Evolutionary conservation across 2,797 vertebrate genomes (phyloP).

Genomic region (Atherinosoma microstoma): DNA sequence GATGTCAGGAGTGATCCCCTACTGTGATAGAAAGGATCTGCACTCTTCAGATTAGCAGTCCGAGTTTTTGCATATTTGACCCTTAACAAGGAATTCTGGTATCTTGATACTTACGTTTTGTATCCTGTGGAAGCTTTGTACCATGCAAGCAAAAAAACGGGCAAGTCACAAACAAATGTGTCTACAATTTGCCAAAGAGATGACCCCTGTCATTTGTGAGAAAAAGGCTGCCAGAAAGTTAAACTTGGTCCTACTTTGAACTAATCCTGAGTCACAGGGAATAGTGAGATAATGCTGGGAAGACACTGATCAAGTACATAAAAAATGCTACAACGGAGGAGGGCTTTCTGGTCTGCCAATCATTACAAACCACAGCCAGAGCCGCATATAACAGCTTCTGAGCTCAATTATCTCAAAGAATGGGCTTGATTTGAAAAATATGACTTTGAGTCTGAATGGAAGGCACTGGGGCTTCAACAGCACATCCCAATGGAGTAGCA

Average conservation of each 20-base stretch:
- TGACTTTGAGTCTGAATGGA: not conserved
- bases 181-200: not conserved
- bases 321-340: not conserved
- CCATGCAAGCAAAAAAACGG: not conserved
- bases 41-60: not conserved
- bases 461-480: not conserved
- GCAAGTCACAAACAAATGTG: not conserved
- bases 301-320: not conserved
- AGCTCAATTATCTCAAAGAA: not conserved
- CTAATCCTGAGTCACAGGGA: not conserved
- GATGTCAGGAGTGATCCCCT: not conserved
- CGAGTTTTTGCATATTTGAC: not conserved
- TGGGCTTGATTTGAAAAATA: not conserved
- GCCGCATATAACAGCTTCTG: not conserved
- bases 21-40: not conserved
- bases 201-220: not conserved
- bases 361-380: too few species aligned
- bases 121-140: not conserved
- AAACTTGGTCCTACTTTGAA: not conserved
- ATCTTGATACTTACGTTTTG: not conserved
- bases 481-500: not conserved
- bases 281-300: not conserved
- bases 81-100: not conserved
- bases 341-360: not conserved
- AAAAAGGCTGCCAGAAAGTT: not conserved